Conservation (phyloP, 2,113 vertebrate species). For the Tinamus guttatus region DNA sequence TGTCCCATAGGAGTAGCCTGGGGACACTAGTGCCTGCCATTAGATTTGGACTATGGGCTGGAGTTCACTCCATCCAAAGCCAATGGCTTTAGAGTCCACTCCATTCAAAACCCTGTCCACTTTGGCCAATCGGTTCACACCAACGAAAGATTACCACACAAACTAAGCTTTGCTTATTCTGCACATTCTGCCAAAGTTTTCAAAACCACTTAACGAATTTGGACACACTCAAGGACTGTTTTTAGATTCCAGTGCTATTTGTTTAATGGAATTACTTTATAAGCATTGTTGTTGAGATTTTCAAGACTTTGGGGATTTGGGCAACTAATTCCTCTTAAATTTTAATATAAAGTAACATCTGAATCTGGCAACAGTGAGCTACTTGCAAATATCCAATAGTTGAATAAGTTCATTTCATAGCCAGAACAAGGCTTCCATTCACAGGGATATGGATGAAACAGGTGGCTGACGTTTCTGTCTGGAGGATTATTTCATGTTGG, state of each 20-base stretch:
- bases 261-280: slow-evolving; percentile 50
- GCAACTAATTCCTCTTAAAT: slow-evolving; percentile 16
- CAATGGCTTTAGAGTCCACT: neutral
- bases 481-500: neutral
- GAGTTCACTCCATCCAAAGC: neutral
- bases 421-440: neutral
- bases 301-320: slow-evolving; percentile 29
- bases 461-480: neutral
- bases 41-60: neutral
- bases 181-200: slow-evolving; percentile 43
- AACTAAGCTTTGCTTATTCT: slow-evolving; percentile 27
- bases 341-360: slow-evolving; percentile 37
- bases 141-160: neutral
- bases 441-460: neutral
- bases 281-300: slow-evolving; percentile 29
- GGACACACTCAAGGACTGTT: neutral
- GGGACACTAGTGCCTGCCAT: neutral
- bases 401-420: slow-evolving; percentile 10
- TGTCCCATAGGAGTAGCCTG: neutral
- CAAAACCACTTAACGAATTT: slow-evolving; percentile 55
- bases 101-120: neutral
- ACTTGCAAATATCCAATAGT: neutral
- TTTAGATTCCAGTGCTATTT: slow-evolving; percentile 44
- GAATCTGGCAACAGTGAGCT: neutral
- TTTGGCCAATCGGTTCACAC: neutral